These are phyloP conservation scores for Pogonus chalceus DNA, from an alignment of 1,140 invertebrate genomes.

Conservation along the genomic window DNA sequence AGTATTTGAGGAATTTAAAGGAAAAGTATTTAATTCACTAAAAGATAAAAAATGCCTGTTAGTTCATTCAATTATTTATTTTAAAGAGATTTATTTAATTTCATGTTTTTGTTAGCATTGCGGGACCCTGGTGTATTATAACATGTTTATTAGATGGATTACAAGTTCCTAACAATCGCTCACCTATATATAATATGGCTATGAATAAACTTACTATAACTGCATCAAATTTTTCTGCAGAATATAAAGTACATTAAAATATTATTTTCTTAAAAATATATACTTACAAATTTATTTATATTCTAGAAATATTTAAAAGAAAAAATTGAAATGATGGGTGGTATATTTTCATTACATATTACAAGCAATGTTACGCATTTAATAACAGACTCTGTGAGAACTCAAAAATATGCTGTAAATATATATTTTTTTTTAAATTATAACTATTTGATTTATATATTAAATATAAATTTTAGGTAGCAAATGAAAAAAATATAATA, in stretches of 20 bases:
- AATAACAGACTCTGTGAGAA: constrained; percentile 60
- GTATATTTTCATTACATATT: constrained; percentile 59
- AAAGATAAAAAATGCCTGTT: constrained; percentile 53
- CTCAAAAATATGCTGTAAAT: constrained; percentile 64
- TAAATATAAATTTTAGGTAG: constrained; percentile 46
- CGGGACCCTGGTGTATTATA: constrained; percentile 71
- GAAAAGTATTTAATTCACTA: constrained; percentile 54
- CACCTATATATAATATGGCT: constrained; percentile 69
- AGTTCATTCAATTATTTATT: constrained; percentile 32
- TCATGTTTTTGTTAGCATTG: constrained; percentile 40
- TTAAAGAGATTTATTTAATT: too few relatives aligned
- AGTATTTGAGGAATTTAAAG: constrained; percentile 61
- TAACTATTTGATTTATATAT: constrained; percentile 6
- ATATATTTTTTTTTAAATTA: too few relatives aligned
- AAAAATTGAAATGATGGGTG: constrained; percentile 75
- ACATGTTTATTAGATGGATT: constrained; percentile 58
- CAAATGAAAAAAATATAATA: constrained; percentile 55
- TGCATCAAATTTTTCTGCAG: constrained; percentile 4
- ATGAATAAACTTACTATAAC: constrained; percentile 50
- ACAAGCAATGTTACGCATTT: constrained; percentile 70
- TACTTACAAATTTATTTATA: too few relatives aligned
- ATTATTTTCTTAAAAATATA: constrained; percentile 21
- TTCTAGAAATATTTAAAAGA: constrained; percentile 53
- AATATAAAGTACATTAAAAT: background rate
- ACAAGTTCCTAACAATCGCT: constrained; percentile 61